Base-by-base conservation (phyloP, 2,888 invertebrate genomes). In the Lasioglossum marginatum region DNA sequence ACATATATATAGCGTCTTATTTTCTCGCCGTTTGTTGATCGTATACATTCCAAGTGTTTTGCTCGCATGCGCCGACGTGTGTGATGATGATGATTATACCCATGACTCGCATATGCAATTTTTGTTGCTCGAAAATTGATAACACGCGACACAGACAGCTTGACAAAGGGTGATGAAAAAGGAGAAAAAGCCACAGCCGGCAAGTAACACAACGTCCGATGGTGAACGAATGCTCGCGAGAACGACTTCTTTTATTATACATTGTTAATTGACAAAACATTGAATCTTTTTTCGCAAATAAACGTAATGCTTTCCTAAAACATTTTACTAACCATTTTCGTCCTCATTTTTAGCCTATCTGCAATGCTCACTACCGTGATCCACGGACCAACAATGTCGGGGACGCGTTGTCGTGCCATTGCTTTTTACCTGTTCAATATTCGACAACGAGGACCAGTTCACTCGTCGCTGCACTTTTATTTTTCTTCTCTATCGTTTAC, bases 301-400 rank as follows among this genome's bases (percentile, higher is more conserved):
- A 94, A 94, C 91, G 91, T 93, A 93, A 93, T 93, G 95, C 94
- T 95, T 94, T 94, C 87, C 92, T 92, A 93, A 89, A 89, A 92
- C 89, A 89, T 91, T 63, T 91, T 93, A 94, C 95, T 95, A 95
- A 95, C 94, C 88, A 92, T 92, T 91, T 91, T 92, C 89, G 87
- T 91, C 84, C 82, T 91, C 68, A 85, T 87, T 83, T 81, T 77
- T 81, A 81, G 85, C 82, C 83, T 86, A 37, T 82, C 43, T 87
- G 70, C 66, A 73, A n/a, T 52, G 43, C 23, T 37, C 71, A 23
- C 27, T 10, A 14, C n/a, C 40, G 70, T n/a, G 63, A 71, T 4
- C n/a, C 57, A 75, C 57, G 19, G 66, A 75, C 77, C 31, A 0
- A 79, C 34, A 16, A 68, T 45, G 63, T 75, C 60, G 57, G 71